Base-by-base conservation (phyloP, 2,888 invertebrate species). In the Arrhopalites spinosus region DNA sequence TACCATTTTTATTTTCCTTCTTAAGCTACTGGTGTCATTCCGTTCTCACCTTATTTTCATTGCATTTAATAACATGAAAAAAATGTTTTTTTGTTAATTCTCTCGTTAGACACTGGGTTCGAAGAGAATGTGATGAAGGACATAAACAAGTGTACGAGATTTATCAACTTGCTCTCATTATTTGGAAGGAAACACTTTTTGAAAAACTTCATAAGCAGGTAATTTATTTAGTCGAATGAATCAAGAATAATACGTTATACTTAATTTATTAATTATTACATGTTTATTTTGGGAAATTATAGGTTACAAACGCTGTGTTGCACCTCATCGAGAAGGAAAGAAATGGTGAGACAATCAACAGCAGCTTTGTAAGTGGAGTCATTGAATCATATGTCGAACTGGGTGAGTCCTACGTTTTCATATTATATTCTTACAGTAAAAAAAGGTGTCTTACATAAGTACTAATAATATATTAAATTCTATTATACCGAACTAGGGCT, bases 81-180 rank as follows among this genome's bases (percentile, higher is more conserved):
- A 23, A 20, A 11, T 59, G 25, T 59, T 23, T 20, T 23, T 23
- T 59, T 59, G 17, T 11, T 7, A 36, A 36, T 36, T 7, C 36
- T 36, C n/a, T 73, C 15, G 74, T 61, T 77, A 90, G 99, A 83
- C 98, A 99, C 86, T 99, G 99, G 99, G 99, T 99, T 5, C 92
- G 95, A 83, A 89, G 99, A 79, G 98, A 99, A 86, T 96, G 96
- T 85, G 99, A 99, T 85, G 99, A 99, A 86, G 98, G 98, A 0
- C 90, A 95, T 73, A 97, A 96, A 88, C 94, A 94, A 81, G 96
- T 99, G 82, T 98, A 96, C 86, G 97, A 98, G 88, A 96, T 99
- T 83, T 99, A 99, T 88, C 97, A 99, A 86, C 88, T 99, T 79
- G 97, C 98, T 7, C 87, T 99, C 77, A 96, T 98, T 72, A 97